Base-by-base conservation (phyloP, 2,888 invertebrate species). In the Piscicola geometra region DNA sequence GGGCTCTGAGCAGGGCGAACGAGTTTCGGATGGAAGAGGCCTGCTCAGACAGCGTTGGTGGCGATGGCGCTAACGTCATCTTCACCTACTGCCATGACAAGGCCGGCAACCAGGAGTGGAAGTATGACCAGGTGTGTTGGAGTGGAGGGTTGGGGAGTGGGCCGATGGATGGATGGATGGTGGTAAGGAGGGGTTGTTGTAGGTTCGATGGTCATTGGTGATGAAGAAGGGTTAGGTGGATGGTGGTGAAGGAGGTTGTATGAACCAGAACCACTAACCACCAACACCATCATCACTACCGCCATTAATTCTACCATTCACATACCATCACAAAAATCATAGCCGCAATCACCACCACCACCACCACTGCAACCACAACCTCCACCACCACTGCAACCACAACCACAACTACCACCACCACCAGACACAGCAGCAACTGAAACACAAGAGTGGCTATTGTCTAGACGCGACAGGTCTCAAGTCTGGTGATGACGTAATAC, bases 11-110 rank as follows among this genome's bases (percentile, higher is more conserved):
- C 75, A 76, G 81, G 67, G 79, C 79, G 2, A 78, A 82, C 77
- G 82, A 85, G 72, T 77, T 86, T 35, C 80, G 86, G 18, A 77
- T 85, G 67, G 86, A 86, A 76, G 84, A 84, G 77, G 81, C 80
- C 0, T 86, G 86, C 79, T 75, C 83, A 75, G 80, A 81, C 18
- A 35, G 71, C 28, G 36, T 32, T 5, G 82, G 83, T 9, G 75
- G 78, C 76, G 76, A 56, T 80, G 82, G 36, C 71, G 77, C 77
- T 36, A 79, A 72, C 30, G 81, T 84, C 2, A 77, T 72, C 9
- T 79, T 86, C 76, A 79, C 79, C 41, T 79, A 80, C 9, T 86
- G 86, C 79, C 79, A 81, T 71, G 81, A 80, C 3, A 52, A 78
- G 25, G 78, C 78, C 9, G 80, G 81, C 12, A 81, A 80, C 77